Conservation (phyloP, 2,797 vertebrate species). For the Oreochromis mossambicus region DNA sequence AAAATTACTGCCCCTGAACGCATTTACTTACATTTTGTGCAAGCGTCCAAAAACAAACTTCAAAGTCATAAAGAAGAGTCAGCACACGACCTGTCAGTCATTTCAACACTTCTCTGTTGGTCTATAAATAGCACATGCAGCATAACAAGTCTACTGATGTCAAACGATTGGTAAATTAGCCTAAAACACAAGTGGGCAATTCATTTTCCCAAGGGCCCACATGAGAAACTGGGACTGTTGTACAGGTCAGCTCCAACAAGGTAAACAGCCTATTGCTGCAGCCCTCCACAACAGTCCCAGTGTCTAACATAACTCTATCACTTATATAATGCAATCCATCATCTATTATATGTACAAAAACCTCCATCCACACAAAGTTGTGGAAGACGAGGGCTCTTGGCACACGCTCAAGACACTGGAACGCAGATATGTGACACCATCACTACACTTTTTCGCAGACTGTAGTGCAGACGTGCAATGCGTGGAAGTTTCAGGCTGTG, state of each 20-base stretch:
- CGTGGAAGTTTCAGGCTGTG: not conserved
- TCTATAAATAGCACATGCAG: not conserved
- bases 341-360: not conserved
- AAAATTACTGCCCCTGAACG: not conserved
- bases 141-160: not conserved
- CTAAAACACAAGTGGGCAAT: not conserved
- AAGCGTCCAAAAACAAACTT: not conserved
- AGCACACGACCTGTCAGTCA: not conserved
- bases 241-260: not conserved
- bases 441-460: not conserved
- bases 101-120: not conserved
- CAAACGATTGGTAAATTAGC: not conserved
- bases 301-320: not conserved
- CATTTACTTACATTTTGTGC: not conserved
- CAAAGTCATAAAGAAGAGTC: not conserved
- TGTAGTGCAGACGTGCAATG: not conserved
- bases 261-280: not conserved
- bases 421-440: rapidly evolving
- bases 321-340: not conserved
- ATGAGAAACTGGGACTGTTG: not conserved
- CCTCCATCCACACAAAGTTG: rapidly evolving
- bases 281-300: not conserved
- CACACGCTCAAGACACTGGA: not conserved
- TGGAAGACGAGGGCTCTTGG: not conserved
- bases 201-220: not conserved